Evolutionary conservation across 2,888 invertebrate species (phyloP), one percentile per base, ranked within the genome.

Genomic region (Melangyna quadrimaculata): DNA sequence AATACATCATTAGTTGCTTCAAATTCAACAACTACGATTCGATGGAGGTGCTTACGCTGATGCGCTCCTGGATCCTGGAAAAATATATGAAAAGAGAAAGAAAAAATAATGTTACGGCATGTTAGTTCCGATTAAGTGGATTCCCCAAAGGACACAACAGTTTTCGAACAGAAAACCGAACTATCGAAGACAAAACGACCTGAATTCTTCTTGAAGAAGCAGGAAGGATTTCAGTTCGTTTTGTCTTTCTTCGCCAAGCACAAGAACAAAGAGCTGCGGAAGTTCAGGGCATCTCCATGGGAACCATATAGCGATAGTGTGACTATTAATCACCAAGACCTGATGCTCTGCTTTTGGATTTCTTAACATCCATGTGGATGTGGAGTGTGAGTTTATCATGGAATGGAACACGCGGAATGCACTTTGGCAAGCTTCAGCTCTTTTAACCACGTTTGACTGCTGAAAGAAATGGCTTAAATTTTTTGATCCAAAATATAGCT

Each of bases 1-100:
- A 78, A 79, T 83, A 83, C 83, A 74, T 83, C 83, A 83, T 83
- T 83, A 83, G 83, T 74, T 83, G 74, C 65, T 79, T 78, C 83
- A 45, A 71, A 83, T 79, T 83, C 74, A 83, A 61, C 37, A 83
- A 79, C n/a, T n/a, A n/a, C 73, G 70, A 71, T 61, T 71, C 75
- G 45, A 32, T 45, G 9, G n/a, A 17, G 61, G 61, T 40, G 40
- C n/a, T 61, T 32, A 48, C 14, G 45, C 32, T 29, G 32, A 19
- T 65, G 45, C 29, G 45, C 29, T 65, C 12, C 17, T 32, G 14
- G 22, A 40, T 51, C 55, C 35, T 14, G 22, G 82, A 55, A 57
- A 78, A 78, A 61, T 73, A 32, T 45, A 63, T n/a, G n/a, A n/a
- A n/a, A n/a, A n/a, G n/a, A 45, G 73, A 70, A 69, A 74, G 29